Evolutionary conservation across 53 echinoderm and acorn worm species (phyloP).

Genomic region (Arbacia lixula): DNA sequence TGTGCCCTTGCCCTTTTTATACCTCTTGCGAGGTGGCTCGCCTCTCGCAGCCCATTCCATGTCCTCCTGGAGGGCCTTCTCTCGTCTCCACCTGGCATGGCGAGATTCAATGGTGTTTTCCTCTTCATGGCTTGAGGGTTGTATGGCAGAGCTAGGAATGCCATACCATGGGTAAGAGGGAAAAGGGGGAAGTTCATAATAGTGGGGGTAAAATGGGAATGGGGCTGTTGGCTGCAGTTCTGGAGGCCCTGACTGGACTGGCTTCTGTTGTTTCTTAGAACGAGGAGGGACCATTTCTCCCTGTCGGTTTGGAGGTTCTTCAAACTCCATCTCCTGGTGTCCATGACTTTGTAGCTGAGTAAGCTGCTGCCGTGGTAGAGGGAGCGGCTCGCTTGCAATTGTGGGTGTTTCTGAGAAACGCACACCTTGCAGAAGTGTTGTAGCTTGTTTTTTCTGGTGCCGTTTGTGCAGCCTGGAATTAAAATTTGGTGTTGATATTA

Average conservation of each 20-base stretch:
- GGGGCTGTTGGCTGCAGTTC: no score
- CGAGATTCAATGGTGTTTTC: conserved; percentile 5
- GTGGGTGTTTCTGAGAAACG: background rate
- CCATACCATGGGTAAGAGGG: background rate
- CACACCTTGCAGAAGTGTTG: conserved; percentile 2
- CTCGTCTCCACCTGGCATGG: background rate
- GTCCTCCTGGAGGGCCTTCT: conserved; percentile 6
- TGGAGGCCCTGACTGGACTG: background rate
- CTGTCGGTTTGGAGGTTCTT: conserved; percentile 9
- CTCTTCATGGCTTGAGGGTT: conserved; percentile 4
- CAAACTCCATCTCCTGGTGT: background rate
- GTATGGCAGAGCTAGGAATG: background rate
- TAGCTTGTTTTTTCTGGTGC: background rate
- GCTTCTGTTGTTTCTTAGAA: background rate
- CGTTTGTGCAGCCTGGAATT: conserved; percentile 30
- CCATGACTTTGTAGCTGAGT: background rate
- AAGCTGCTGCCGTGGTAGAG: background rate
- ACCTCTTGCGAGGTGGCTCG: conserved; percentile 15
- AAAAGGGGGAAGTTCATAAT: background rate
- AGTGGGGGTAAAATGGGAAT: conserved; percentile 2
- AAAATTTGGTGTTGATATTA: no score
- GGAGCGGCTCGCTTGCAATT: background rate
- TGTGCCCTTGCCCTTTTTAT: background rate
- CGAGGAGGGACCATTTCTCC: conserved; percentile 7
- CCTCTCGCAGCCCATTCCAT: background rate